phyloP scores from a whole-genome alignment of 2,113 vertebrate species.

The Xenus cinereus region DNA sequence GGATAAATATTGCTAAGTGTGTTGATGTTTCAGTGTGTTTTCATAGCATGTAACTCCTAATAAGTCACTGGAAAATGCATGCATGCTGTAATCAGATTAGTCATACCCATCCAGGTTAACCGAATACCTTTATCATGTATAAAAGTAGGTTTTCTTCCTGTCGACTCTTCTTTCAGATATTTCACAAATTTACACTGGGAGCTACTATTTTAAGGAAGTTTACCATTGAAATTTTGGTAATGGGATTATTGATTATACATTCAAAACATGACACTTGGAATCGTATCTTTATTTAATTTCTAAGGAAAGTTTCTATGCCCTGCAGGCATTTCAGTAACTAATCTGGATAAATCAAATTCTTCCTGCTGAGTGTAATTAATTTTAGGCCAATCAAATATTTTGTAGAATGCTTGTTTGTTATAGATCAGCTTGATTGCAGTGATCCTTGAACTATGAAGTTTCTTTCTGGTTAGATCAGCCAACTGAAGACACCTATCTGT shows the following conservation, averaged over 20 bases:
- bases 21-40: background rate
- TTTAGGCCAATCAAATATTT: conserved; percentile 40
- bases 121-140: background rate
- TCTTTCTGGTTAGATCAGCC: background rate
- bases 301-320: conserved; percentile 29
- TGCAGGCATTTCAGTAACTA: conserved; percentile 11
- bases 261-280: conserved; percentile 43
- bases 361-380: conserved; percentile 66
- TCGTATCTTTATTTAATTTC: conserved; percentile 37
- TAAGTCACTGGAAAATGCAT: background rate
- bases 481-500: background rate
- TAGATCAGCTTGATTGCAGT: background rate
- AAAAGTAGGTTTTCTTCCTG: conserved; percentile 16
- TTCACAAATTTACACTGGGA: conserved; percentile 31
- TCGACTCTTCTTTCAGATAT: background rate
- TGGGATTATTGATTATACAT: conserved; percentile 60
- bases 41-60: background rate
- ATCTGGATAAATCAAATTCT: conserved; percentile 39
- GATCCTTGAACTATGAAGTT: background rate
- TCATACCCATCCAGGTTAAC: background rate
- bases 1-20: background rate
- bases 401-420: background rate
- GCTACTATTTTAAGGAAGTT: conserved; percentile 40
- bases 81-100: background rate
- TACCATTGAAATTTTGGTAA: conserved; percentile 52